Base-by-base conservation (phyloP, 2,113 vertebrate genomes). In the Amblyornis subalaris region DNA sequence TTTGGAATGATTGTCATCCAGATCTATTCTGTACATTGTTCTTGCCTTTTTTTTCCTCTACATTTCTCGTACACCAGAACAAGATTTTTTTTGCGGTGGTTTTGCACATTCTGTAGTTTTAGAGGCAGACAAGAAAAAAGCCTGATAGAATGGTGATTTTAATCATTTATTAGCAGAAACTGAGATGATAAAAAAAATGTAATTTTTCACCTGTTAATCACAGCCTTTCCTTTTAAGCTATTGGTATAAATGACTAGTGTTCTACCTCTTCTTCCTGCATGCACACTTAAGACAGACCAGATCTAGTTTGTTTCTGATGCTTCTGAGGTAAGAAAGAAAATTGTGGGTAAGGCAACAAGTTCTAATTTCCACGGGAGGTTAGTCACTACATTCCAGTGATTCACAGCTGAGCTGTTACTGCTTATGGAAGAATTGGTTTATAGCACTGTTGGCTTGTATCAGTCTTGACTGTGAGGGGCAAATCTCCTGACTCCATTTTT, bases 1-100 rank as follows among this genome's bases (percentile, higher is more conserved):
- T 89, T 93, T 94, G 45, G 35, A 69, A 96, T 96, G 93, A 94
- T 88, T 96, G 92, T 87, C 90, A 88, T 92, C 79, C 91, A 92
- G 60, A 82, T 82, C 87, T 77, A 53, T 93, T 94, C 83, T 61
- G 28, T 72, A 69, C 26, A 48, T 90, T 79, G 88, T 92, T 95
- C 88, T 71, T 77, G 50, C 2, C 6, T 62, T 57, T 47, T 14
- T 81, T 78, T 71, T 53, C 2, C 11, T 26, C 76, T 69, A 12
- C 9, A 15, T 89, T 80, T 78, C 42, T 96, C 50, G 4, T 48
- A 33, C 33, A 36, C 35, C 35, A 36, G 36, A 81, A 50, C 29
- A 58, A 48, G 70, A 42, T 26, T 45, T 55, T 72, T 81, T 55
- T 54, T 80, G 61, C 55, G 47, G 23, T 44, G 15, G 13, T 84